These are phyloP conservation scores for Lypha dubia DNA, from an alignment of 2,888 invertebrate species.

Conservation along the genomic window DNA sequence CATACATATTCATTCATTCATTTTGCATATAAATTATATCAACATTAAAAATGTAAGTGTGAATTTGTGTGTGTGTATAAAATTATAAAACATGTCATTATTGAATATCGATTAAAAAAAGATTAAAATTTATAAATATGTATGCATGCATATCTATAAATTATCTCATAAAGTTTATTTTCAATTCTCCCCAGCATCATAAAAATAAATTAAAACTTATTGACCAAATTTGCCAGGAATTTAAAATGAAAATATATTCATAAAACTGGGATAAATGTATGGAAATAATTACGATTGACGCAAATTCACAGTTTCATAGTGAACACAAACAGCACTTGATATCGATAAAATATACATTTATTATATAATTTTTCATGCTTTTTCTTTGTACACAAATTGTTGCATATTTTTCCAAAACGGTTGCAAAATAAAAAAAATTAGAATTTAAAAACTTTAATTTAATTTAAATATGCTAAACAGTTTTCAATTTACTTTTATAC, in stretches of 20 bases:
- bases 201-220: background rate
- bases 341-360: too few relatives aligned
- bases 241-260: slow-evolving; percentile 28
- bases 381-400: background rate
- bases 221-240: slow-evolving; percentile 19
- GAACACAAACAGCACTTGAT: background rate
- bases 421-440: background rate
- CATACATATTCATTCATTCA: background rate
- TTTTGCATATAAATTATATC: background rate
- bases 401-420: slow-evolving; percentile 22
- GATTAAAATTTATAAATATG: slow-evolving; percentile 63
- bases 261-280: background rate
- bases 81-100: slow-evolving; percentile 50
- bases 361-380: too few relatives aligned
- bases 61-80: background rate
- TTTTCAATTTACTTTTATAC: slow-evolving; percentile 9
- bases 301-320: background rate
- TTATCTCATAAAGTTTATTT: slow-evolving; percentile 47
- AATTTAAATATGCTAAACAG: background rate
- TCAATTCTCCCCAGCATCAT: slow-evolving; percentile 2
- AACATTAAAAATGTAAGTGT: background rate
- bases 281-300: slow-evolving; percentile 30
- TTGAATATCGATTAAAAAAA: slow-evolving; percentile 70
- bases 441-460: background rate
- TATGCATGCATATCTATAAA: slow-evolving; percentile 37